These are phyloP conservation scores for Channa maculata DNA, from an alignment of 2,113 vertebrate species.

Conservation along the genomic window DNA sequence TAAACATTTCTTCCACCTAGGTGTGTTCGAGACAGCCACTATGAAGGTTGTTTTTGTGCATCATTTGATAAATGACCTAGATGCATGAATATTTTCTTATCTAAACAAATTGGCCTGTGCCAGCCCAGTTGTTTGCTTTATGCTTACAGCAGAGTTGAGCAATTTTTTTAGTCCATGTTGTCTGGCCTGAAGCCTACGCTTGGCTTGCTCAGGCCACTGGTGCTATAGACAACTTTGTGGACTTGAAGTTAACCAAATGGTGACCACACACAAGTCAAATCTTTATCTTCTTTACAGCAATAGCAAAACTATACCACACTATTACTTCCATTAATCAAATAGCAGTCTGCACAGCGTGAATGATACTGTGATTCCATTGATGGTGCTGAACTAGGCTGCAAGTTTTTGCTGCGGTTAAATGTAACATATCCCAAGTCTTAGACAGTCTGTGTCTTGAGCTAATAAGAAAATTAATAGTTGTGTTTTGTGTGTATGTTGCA, in stretches of 20 bases:
- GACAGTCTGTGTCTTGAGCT: neutral
- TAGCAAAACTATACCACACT: neutral
- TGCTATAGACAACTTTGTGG: constrained; percentile 64
- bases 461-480: constrained; percentile 8
- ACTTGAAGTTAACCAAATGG: constrained; percentile 70
- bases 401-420: constrained; percentile 24
- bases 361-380: constrained; percentile 13
- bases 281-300: constrained; percentile 8
- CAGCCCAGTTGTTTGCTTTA: constrained; percentile 9
- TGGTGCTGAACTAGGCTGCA: constrained; percentile 24
- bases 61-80: constrained; percentile 38
- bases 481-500: constrained; percentile 3
- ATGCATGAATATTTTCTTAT: constrained; percentile 47
- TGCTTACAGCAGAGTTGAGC: constrained; percentile 31
- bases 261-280: constrained; percentile 52
- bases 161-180: constrained; percentile 32
- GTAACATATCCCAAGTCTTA: neutral
- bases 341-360: constrained; percentile 3
- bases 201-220: constrained; percentile 47
- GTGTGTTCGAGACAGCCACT: constrained; percentile 34
- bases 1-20: constrained; percentile 59
- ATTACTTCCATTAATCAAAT: neutral
- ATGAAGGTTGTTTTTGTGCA: constrained; percentile 31
- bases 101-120: constrained; percentile 27
- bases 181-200: constrained; percentile 60